Evolutionary conservation across 2,113 vertebrate genomes (phyloP).

Genomic region (Pionites leucogaster): DNA sequence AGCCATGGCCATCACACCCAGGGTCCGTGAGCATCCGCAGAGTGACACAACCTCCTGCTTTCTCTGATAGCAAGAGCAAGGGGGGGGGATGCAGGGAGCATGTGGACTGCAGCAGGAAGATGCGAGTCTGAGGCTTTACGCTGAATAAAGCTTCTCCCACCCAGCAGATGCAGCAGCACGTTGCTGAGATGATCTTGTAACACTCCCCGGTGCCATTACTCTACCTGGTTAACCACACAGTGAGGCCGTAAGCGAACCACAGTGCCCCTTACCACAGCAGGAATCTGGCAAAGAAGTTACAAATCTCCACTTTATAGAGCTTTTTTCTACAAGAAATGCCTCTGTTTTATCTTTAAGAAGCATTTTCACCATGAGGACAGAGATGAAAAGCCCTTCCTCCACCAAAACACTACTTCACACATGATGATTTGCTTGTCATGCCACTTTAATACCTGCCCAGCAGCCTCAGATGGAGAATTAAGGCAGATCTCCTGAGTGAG

Average conservation of each 20-base stretch:
- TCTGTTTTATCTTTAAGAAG: not conserved
- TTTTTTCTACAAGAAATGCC: not conserved
- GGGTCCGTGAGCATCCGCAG: accelerated
- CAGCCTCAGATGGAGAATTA: not conserved
- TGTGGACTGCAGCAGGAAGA: not conserved
- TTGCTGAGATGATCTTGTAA: not conserved
- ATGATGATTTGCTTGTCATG: conserved; percentile 54
- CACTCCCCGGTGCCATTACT: accelerated
- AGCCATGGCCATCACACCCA: accelerated
- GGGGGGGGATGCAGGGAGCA: not conserved
- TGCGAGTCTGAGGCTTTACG: not conserved
- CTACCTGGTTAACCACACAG: not conserved
- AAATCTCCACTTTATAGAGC: accelerated
- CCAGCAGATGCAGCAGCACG: not conserved
- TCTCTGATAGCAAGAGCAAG: not conserved
- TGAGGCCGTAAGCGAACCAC: not conserved
- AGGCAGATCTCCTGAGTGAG: not conserved
- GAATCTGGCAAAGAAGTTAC: not conserved
- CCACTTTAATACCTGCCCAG: not conserved
- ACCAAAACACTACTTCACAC: not conserved
- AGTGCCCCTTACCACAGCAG: not conserved
- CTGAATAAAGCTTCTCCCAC: not conserved
- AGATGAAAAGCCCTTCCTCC: not conserved
- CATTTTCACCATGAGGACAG: not conserved
- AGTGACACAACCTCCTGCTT: not conserved